Conservation (phyloP, 2,888 invertebrate species). For the Dynastes grantii region DNA sequence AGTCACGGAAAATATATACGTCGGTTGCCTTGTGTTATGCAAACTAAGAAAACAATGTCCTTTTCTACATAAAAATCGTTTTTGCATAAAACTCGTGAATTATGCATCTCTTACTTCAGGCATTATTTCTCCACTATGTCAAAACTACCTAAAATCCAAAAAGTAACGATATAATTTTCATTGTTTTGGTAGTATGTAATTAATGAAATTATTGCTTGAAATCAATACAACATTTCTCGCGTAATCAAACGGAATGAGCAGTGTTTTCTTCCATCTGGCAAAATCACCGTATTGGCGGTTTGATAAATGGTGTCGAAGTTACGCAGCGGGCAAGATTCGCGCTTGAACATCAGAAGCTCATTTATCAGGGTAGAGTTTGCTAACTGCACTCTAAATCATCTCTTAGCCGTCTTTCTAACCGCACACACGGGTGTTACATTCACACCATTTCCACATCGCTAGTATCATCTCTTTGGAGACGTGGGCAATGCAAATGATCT, state of each 20-base stretch:
- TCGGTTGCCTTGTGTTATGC: constrained; percentile 9
- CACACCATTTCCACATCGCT: constrained; percentile 25
- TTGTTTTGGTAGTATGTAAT: too few relatives aligned
- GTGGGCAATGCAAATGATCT: background rate
- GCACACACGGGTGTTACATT: constrained; percentile 3
- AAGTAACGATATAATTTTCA: too few relatives aligned
- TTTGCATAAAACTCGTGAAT: background rate
- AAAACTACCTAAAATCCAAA: too few relatives aligned
- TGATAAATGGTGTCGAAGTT: constrained; percentile 45
- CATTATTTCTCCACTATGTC: too few relatives aligned
- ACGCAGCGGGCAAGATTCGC: constrained; percentile 44
- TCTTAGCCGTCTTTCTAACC: constrained; percentile 39
- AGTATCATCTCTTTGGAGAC: constrained; percentile 7
- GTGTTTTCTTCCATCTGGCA: constrained; percentile 16
- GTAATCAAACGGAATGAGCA: background rate
- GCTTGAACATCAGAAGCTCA: constrained; percentile 50
- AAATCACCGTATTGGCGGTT: constrained; percentile 38
- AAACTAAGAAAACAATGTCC: background rate
- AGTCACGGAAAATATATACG: constrained; percentile 22
- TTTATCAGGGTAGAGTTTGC: constrained; percentile 52
- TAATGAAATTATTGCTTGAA: constrained; percentile 1
- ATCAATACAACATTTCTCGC: constrained; percentile 15
- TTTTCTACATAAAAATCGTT: background rate
- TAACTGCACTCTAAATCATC: constrained; percentile 51
- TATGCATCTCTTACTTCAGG: background rate